Evolutionary conservation across 2,888 invertebrate species (phyloP).

Genomic region (Nowickia ferox): DNA sequence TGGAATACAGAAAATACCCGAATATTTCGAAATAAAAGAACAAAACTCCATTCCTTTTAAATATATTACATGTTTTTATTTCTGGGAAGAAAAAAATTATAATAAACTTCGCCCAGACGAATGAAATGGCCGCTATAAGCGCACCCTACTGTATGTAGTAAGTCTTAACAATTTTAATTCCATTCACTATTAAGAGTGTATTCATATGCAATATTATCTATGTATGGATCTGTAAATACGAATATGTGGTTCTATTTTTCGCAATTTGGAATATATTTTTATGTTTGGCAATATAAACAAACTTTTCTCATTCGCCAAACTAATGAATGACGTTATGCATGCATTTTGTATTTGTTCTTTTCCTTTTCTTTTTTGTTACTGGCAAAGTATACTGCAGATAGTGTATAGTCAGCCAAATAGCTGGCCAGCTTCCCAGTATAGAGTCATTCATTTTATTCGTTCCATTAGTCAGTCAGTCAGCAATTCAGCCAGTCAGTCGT

Average conservation of each 20-base stretch:
- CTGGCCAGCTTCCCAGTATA: constrained; percentile 16
- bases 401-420: constrained; percentile 37
- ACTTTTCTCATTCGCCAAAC: constrained; percentile 40
- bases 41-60: too few relatives aligned
- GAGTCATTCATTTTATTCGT: constrained; percentile 9
- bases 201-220: neutral
- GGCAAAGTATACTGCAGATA: constrained; percentile 40
- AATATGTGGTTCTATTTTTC: neutral
- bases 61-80: too few relatives aligned
- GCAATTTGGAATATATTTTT: constrained; percentile 11
- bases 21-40: too few relatives aligned
- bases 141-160: too few relatives aligned
- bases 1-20: too few relatives aligned
- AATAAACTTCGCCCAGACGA: too few relatives aligned
- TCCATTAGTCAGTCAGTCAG: constrained; percentile 13
- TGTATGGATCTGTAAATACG: neutral
- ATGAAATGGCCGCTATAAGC: too few relatives aligned
- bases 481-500: constrained; percentile 13
- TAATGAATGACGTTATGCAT: constrained; percentile 34
- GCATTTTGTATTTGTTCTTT: neutral
- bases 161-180: neutral
- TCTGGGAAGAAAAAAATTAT: too few relatives aligned
- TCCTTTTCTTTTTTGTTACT: constrained; percentile 4
- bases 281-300: constrained; percentile 40
- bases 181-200: neutral